Base-by-base conservation (phyloP, 2,888 invertebrate species). In the Cheilosia vulpina region DNA sequence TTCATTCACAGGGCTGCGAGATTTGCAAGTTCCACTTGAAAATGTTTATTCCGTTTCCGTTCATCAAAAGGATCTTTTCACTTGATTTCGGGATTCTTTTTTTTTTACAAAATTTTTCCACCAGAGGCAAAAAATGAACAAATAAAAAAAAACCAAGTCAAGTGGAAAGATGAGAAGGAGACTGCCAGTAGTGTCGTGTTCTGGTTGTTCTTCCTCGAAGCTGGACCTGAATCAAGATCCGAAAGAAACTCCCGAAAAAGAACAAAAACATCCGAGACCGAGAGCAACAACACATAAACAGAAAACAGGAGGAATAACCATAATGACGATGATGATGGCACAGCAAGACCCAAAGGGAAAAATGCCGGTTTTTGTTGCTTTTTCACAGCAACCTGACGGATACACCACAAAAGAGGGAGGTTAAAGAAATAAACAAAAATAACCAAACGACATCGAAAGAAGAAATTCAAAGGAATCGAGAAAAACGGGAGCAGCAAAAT, bases 341-440 rank as follows among this genome's bases (percentile, higher is more conserved):
- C 0, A 31, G 31, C 31, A 76, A 76, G 58, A 76, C 6, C 7
- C 19, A 9, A 52, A 66, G 50, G 41, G 34, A 52, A 78, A 84
- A 80, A 80, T 84, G 84, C 84, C 84, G 84, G 84, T 84, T 84
- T 79, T 65, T 66, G 63, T 75, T 53, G 62, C 45, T 52, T 79
- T 62, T 65, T 19, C 52, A 65, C 38, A 24, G 45, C 27, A 53
- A 69, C 57, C 52, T 21, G 24, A 19, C 47, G 63, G 11, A 77
- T 38, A 69, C 60, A 71, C 50, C 24, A 63, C 21, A 55, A 47
- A 55, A 27, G 45, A 55, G 38, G 11, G 43, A 60, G 19, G 41
- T 27, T 34, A 50, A 27, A 53, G 27, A 52, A 62, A 77, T 77
- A 68, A 71, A 69, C 69, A 69, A 57, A 63, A 69, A 55, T 55